A percentile compares a stretch with the other conserved stretches of the same genome.
Evolutionary conservation across 2,888 invertebrate species (phyloP).

Genomic region (Coenonympha glycerion): DNA sequence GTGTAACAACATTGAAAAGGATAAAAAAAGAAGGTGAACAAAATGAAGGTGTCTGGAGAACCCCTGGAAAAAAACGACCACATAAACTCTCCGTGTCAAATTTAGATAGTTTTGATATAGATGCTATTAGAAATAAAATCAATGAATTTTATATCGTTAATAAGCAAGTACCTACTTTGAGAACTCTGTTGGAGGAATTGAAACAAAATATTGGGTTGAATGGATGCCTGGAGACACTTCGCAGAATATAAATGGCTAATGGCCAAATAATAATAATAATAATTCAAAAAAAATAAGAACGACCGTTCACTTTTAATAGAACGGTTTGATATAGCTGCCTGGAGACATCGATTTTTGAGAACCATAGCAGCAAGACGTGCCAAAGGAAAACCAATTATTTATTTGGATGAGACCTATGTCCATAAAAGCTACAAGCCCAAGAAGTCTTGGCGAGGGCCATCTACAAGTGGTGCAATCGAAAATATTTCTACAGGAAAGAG

Average conservation of each 20-base stretch:
- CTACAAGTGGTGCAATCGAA: constrained; percentile 25
- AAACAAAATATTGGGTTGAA: constrained; percentile 11
- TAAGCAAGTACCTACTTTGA: constrained; percentile 5
- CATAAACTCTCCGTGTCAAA: background rate
- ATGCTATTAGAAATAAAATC: constrained; percentile 21
- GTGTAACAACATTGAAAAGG: background rate
- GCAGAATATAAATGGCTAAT: constrained; percentile 1
- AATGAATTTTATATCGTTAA: constrained; percentile 23
- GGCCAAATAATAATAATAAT: too few species aligned
- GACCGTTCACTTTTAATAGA: constrained; percentile 30
- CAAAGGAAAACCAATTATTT: constrained; percentile 28
- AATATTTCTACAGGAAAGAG: constrained; percentile 32
- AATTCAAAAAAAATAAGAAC: constrained; percentile 28
- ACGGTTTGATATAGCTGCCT: constrained; percentile 29
- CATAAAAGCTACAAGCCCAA: constrained; percentile 30
- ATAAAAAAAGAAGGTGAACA: background rate
- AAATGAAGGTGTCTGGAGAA: constrained; percentile 9
- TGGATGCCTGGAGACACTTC: constrained; percentile 17
- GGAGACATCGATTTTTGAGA: constrained; percentile 29
- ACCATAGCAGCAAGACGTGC: constrained; percentile 19
- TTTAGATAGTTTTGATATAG: constrained; percentile 21
- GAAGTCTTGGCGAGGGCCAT: constrained; percentile 29
- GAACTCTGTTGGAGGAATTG: constrained; percentile 14
- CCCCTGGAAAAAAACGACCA: constrained; percentile 15
- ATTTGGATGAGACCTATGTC: constrained; percentile 30